These are phyloP conservation scores for Chanos chanos DNA, from an alignment of 2,797 vertebrate species.

Conservation along the genomic window DNA sequence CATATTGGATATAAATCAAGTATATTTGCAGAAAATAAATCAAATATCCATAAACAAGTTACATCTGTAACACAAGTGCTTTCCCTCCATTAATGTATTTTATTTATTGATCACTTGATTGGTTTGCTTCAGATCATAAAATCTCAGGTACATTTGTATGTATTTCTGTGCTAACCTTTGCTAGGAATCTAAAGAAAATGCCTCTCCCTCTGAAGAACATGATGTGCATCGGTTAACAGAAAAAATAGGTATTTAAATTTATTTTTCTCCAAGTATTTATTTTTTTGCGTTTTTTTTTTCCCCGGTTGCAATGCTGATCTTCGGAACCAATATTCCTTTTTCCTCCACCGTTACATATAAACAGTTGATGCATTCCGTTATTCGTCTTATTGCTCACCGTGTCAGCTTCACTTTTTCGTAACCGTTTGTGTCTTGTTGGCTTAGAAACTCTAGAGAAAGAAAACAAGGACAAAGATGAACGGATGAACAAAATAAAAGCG, in stretches of 20 bases:
- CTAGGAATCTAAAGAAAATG: constrained; percentile 69
- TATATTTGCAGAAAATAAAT: too few relatives aligned
- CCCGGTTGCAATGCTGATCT: too few relatives aligned
- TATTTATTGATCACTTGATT: neutral
- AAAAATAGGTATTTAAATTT: constrained; percentile 86
- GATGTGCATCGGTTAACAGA: constrained; percentile 66
- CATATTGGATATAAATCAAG: too few relatives aligned
- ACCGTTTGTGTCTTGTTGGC: constrained; percentile 1
- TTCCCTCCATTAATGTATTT: too few relatives aligned
- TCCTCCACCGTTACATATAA: too few relatives aligned
- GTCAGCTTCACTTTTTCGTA: neutral
- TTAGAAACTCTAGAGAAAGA: constrained; percentile 76
- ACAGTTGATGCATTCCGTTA: too few relatives aligned
- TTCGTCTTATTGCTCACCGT: too few relatives aligned
- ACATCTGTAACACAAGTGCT: too few relatives aligned
- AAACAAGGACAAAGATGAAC: constrained; percentile 84
- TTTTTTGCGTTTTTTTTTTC: too few relatives aligned
- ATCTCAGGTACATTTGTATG: constrained; percentile 24
- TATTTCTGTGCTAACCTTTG: constrained; percentile 18
- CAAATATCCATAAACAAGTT: too few relatives aligned
- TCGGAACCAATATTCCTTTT: too few relatives aligned
- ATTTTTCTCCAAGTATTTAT: too few relatives aligned
- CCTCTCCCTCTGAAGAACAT: constrained; percentile 63
- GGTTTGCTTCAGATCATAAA: neutral
- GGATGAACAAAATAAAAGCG: constrained; percentile 89